phyloP scores from a whole-genome alignment of 2,888 invertebrate species.

The Spilarctia lutea region DNA sequence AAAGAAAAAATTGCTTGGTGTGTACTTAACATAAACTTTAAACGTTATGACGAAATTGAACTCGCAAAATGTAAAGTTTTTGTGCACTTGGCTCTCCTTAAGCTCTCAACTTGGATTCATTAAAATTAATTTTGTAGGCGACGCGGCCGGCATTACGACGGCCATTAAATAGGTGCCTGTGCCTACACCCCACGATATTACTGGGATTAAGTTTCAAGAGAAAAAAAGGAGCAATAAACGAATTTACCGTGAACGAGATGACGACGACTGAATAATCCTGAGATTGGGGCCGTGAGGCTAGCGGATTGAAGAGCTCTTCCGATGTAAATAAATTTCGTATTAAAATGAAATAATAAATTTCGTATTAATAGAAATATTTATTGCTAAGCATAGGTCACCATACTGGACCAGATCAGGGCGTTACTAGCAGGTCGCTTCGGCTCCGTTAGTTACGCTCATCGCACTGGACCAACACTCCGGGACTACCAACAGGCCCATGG shows the following conservation, averaged over 20 bases:
- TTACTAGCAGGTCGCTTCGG: too few species aligned
- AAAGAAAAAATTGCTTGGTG: background rate
- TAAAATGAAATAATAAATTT: too few species aligned
- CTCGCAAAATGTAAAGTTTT: slow-evolving; percentile 14
- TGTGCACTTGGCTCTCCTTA: slow-evolving; percentile 19
- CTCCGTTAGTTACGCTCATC: too few species aligned
- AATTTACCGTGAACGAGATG: slow-evolving; percentile 62
- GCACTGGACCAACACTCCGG: too few species aligned
- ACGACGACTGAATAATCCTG: slow-evolving; percentile 62
- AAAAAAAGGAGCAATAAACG: slow-evolving; percentile 69
- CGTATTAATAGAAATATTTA: too few species aligned
- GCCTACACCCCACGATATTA: slow-evolving; percentile 55
- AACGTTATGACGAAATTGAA: slow-evolving; percentile 11
- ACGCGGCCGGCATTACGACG: slow-evolving; percentile 36
- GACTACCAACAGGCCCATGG: too few species aligned
- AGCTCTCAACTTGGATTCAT: slow-evolving; percentile 39
- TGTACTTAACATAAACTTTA: slow-evolving; percentile 15
- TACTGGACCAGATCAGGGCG: too few species aligned
- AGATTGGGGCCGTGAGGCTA: slow-evolving; percentile 39
- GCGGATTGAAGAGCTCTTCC: background rate
- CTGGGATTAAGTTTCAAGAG: slow-evolving; percentile 65
- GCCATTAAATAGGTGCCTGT: slow-evolving; percentile 48
- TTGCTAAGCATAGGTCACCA: too few species aligned
- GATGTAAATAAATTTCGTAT: background rate
- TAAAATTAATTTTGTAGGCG: slow-evolving; percentile 52